Evolutionary conservation across 2,888 invertebrate genomes (phyloP).

Genomic region (Mythimna lalbum): DNA sequence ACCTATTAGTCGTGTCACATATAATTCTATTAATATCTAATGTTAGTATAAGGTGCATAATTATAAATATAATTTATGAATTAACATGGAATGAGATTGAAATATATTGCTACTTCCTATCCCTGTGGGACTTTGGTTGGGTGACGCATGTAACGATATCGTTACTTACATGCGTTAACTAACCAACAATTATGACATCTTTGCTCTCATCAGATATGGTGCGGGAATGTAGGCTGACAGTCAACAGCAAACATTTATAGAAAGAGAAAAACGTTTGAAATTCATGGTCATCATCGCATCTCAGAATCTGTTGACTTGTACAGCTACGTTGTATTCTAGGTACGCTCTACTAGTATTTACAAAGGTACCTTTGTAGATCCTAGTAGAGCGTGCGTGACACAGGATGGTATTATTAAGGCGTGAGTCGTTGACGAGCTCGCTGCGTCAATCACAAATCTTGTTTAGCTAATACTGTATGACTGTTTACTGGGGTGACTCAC

Average conservation of each 20-base stretch:
- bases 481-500: constrained; percentile 46
- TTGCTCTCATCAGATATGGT: not conserved
- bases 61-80: no score
- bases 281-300: constrained; percentile 2
- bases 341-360: no score
- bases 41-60: no score
- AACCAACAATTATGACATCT: not conserved
- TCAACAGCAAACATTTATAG: not conserved
- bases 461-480: constrained; percentile 33
- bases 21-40: no score
- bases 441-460: constrained; percentile 57
- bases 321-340: not conserved
- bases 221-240: no score
- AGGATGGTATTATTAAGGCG: constrained; percentile 57
- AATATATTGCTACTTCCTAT: no score
- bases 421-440: constrained; percentile 22
- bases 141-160: no score
- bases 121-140: no score
- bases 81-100: no score
- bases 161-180: no score
- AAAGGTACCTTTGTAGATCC: constrained; percentile 2
- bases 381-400: constrained; percentile 42
- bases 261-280: not conserved
- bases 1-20: no score
- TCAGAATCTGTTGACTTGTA: not conserved